Evolutionary conservation across 2,888 invertebrate species (phyloP).

Genomic region (Polylopha cassiicola): DNA sequence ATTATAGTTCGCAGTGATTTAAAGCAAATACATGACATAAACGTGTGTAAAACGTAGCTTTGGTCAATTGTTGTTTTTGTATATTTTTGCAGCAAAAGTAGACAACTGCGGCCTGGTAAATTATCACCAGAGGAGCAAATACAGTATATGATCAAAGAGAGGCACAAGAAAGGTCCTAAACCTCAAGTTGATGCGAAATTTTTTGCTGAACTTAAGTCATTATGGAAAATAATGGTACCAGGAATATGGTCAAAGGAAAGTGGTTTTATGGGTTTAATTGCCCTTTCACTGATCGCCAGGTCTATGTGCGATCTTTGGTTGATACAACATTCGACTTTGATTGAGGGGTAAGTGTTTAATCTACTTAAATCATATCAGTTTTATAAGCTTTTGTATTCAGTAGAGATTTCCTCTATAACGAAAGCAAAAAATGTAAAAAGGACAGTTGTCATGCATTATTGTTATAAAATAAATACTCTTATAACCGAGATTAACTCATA

Average conservation of each 20-base stretch:
- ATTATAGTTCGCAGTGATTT: neutral
- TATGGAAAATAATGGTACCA: slow-evolving; percentile 88
- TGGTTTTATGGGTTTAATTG: slow-evolving; percentile 84
- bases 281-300: slow-evolving; percentile 87
- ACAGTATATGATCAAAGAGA: slow-evolving; percentile 87
- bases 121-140: slow-evolving; percentile 82
- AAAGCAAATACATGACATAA: neutral
- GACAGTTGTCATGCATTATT: too few species aligned
- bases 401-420: too few species aligned
- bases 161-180: slow-evolving; percentile 77
- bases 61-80: neutral
- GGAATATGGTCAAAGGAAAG: slow-evolving; percentile 86
- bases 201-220: slow-evolving; percentile 80
- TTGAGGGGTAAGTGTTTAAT: slow-evolving; percentile 85
- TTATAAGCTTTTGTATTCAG: neutral
- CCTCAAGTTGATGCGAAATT: slow-evolving; percentile 88
- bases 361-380: neutral
- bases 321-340: slow-evolving; percentile 94
- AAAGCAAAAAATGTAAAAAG: too few species aligned
- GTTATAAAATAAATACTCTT: too few species aligned
- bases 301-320: slow-evolving; percentile 98
- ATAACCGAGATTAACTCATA: too few species aligned
- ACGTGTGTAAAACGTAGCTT: neutral
- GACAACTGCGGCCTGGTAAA: slow-evolving; percentile 37
- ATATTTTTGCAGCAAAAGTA: slow-evolving; percentile 30